phyloP scores from a whole-genome alignment of 2,113 vertebrate genomes.

The Scomber colias region DNA sequence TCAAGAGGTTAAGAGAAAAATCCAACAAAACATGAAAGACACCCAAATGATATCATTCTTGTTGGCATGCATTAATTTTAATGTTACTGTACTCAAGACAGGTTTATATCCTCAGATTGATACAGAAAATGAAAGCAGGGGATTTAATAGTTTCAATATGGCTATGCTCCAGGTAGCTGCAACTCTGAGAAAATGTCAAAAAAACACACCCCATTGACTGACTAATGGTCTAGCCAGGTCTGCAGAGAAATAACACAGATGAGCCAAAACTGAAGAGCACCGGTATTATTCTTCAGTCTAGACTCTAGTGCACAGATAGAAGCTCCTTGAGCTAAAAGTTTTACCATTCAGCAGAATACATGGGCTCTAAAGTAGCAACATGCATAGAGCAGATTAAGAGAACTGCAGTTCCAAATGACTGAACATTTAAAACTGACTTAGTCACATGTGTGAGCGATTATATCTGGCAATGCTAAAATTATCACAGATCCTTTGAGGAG shows the following conservation, averaged over 20 bases:
- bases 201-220: constrained; percentile 14
- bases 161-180: not conserved
- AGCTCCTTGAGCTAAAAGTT: constrained; percentile 41
- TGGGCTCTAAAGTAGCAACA: constrained; percentile 37
- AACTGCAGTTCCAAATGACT: constrained; percentile 42
- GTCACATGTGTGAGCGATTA: constrained; percentile 44
- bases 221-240: constrained; percentile 24
- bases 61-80: too few relatives aligned
- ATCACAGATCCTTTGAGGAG: constrained; percentile 51
- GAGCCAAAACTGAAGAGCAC: constrained; percentile 64
- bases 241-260: constrained; percentile 38
- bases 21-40: not conserved
- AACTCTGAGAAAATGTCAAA: not conserved
- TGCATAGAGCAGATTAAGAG: constrained; percentile 49
- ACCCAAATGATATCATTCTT: not conserved
- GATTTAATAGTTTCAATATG: not conserved
- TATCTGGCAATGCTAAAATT: constrained; percentile 53
- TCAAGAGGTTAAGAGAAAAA: constrained; percentile 5
- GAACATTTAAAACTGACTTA: constrained; percentile 54
- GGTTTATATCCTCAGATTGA: not conserved
- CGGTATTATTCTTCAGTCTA: constrained; percentile 65
- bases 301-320: constrained; percentile 41
- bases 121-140: not conserved
- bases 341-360: constrained; percentile 55
- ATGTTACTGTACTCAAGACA: not conserved